These are phyloP conservation scores for Prochilodus magdalenae DNA, from an alignment of 2,113 vertebrate genomes.

Conservation along the genomic window DNA sequence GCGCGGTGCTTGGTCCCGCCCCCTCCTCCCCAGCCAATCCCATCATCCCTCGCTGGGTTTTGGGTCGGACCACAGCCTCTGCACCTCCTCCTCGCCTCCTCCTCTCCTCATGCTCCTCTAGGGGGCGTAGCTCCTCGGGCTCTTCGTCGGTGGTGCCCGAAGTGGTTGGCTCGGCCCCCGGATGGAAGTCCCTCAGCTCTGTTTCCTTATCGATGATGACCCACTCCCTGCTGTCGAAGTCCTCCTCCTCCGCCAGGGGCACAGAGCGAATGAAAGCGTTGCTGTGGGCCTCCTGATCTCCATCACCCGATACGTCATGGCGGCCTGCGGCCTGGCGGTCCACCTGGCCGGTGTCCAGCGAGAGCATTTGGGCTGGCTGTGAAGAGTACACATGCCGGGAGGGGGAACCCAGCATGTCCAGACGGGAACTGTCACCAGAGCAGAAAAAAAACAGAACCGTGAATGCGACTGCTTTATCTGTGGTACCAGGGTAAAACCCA, in stretches of 20 bases:
- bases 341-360: slow-evolving; percentile 85
- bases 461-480: background rate
- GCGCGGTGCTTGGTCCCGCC: slow-evolving; percentile 84
- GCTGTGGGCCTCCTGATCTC: slow-evolving; percentile 96
- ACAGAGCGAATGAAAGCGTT: slow-evolving; percentile 97
- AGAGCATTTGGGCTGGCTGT: slow-evolving; percentile 96
- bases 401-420: slow-evolving; percentile 92
- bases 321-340: slow-evolving; percentile 88
- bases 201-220: slow-evolving; percentile 99
- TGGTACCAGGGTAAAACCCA: no score
- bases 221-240: slow-evolving; percentile 99
- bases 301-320: slow-evolving; percentile 86
- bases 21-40: slow-evolving; percentile 90
- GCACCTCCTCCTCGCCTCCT: slow-evolving; percentile 68
- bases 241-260: slow-evolving; percentile 95
- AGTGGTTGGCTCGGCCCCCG: slow-evolving; percentile 83
- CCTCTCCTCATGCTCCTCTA: slow-evolving; percentile 91
- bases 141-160: slow-evolving; percentile 97
- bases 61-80: slow-evolving; percentile 85
- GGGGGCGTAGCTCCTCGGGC: slow-evolving; percentile 91
- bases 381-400: slow-evolving; percentile 94
- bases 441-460: background rate
- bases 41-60: slow-evolving; percentile 86
- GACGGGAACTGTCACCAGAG: slow-evolving; percentile 82
- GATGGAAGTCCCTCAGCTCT: slow-evolving; percentile 93